Evolutionary conservation across 2,888 invertebrate genomes (phyloP).

Genomic region (Mesorhabditis sp.): DNA sequence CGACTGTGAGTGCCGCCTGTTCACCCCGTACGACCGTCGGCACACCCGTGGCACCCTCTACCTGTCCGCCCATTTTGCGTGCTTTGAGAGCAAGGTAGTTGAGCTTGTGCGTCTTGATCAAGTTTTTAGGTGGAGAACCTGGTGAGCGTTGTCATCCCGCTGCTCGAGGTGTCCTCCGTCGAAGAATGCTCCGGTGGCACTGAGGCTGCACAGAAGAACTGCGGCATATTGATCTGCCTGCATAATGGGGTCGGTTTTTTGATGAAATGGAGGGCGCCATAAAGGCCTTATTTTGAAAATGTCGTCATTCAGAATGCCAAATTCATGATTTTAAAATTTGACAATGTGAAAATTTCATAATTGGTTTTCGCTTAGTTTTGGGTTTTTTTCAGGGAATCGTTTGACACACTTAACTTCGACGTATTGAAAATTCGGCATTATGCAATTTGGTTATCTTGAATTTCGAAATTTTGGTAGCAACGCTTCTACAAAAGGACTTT

Average conservation of each 20-base stretch:
- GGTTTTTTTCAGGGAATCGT: not conserved
- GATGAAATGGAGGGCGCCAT: too few species aligned
- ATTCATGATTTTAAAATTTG: too few species aligned
- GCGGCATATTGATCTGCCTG: slow-evolving; percentile 30
- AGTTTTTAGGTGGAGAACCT: slow-evolving; percentile 42
- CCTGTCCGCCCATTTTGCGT: slow-evolving; percentile 87
- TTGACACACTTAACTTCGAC: not conserved
- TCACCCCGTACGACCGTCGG: slow-evolving; percentile 90
- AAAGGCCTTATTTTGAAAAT: too few species aligned
- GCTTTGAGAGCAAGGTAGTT: slow-evolving; percentile 86
- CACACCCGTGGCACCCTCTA: slow-evolving; percentile 83
- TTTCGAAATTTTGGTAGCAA: not conserved
- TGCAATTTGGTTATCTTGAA: not conserved
- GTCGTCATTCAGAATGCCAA: too few species aligned
- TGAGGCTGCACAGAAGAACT: slow-evolving; percentile 16
- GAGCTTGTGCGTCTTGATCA: not conserved
- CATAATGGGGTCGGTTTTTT: slow-evolving; percentile 18
- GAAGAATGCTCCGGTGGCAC: slow-evolving; percentile 39
- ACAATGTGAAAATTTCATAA: too few species aligned
- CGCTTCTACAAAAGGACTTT: not conserved
- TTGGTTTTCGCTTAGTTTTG: too few species aligned
- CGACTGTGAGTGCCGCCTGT: slow-evolving; percentile 79
- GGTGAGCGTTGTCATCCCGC: slow-evolving; percentile 47
- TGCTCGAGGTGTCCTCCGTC: slow-evolving; percentile 42
- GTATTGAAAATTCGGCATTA: not conserved